These are phyloP conservation scores for Dipodomys spectabilis DNA, from an alignment of 2,113 vertebrate species.

Conservation along the genomic window DNA sequence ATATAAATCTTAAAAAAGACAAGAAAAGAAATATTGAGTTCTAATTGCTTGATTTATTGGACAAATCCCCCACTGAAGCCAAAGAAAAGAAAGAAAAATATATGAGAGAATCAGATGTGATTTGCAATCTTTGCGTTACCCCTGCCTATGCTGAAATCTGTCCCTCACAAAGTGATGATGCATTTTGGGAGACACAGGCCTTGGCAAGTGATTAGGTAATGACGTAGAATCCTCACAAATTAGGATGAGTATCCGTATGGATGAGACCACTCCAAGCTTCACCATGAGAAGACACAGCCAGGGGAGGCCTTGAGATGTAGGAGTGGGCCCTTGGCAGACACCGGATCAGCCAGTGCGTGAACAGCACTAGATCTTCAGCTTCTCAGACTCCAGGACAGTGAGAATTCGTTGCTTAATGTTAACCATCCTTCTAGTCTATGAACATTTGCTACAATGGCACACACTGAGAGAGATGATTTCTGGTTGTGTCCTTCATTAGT, in stretches of 20 bases:
- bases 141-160: background rate
- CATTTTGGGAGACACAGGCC: fast-evolving
- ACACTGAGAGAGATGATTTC: background rate
- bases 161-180: background rate
- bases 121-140: background rate
- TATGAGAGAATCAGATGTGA: background rate
- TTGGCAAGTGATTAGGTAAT: background rate
- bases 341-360: fast-evolving
- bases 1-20: background rate
- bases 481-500: background rate
- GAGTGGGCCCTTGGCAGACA: background rate
- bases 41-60: background rate
- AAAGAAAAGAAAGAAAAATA: background rate
- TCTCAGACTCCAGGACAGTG: background rate
- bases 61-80: background rate
- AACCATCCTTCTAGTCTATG: background rate
- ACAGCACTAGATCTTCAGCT: no score
- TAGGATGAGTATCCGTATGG: no score
- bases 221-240: background rate
- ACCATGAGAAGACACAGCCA: no score
- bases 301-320: background rate
- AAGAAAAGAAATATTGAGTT: background rate
- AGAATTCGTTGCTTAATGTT: background rate
- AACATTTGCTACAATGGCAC: background rate
- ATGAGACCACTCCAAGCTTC: background rate